Evolutionary conservation across 2,113 vertebrate species (phyloP).

Genomic region (Promerops cafer): DNA sequence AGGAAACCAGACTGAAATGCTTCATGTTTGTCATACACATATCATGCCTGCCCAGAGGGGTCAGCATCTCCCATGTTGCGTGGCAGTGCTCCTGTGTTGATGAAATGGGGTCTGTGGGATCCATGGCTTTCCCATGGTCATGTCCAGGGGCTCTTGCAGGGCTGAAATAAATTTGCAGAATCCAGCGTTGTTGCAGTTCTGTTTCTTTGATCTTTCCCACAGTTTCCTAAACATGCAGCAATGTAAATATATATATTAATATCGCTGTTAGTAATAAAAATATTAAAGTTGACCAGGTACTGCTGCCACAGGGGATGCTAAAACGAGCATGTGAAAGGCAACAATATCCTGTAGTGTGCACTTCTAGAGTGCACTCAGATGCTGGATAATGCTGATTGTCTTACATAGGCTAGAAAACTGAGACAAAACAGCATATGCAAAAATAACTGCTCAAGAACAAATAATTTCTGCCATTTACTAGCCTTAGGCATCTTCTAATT

Average conservation of each 20-base stretch:
- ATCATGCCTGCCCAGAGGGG: neutral
- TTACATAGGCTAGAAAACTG: neutral
- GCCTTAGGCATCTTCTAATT: neutral
- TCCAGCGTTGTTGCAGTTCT: neutral
- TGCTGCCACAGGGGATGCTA: neutral
- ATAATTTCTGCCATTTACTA: neutral
- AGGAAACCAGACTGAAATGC: neutral
- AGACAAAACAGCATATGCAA: neutral
- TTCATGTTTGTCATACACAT: fast-evolving
- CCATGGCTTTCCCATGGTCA: neutral
- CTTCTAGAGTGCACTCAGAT: neutral
- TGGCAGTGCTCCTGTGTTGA: neutral
- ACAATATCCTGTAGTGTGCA: neutral
- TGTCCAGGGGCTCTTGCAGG: neutral
- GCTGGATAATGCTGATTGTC: neutral
- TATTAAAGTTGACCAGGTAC: neutral
- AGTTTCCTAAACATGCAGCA: neutral
- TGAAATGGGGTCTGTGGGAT: neutral
- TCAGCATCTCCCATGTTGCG: fast-evolving
- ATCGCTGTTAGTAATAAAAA: neutral
- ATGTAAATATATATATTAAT: neutral
- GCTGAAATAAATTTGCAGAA: neutral
- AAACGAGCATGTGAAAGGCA: neutral
- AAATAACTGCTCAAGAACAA: neutral
- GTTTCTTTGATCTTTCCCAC: neutral